Evolutionary conservation across 2,797 vertebrate genomes (phyloP), one percentile per base, ranked within the genome.

Genomic region (Cyprinella venusta): DNA sequence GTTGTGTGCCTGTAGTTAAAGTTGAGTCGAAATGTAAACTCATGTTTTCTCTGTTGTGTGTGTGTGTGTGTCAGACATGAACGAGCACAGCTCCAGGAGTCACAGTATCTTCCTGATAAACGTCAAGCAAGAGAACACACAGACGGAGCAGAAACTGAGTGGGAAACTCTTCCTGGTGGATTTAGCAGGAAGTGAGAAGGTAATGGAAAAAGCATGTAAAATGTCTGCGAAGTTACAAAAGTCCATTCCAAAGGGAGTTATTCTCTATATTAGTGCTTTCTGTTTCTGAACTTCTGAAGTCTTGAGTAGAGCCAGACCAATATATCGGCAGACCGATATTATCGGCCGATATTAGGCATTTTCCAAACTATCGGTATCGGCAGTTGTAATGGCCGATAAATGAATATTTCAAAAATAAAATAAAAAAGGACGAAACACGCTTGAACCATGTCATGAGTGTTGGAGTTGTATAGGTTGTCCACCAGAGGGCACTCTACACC

Each of bases 31-130:
- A 48, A 70, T 48, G 68, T 2, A 40, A 24, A 33, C 18, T 16
- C 16, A 6, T 76, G 10, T 21, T 21, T 40, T 80, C 30, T 42
- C 18, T 85, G 40, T 88, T 26, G 45, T 48, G 3, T 88, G 65
- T 82, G 59, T 26, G 45, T 48, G 3, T 88, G 65, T 82, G 59
- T 21, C 83, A 93, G 94, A 94, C 90, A 99, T 99, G 98, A 99
- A 99, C 2, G 98, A 99, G 90, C 98, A 99, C 96, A 99, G 98
- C 91, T 99, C 97, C 65, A 96, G 98, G 91, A 99, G 98, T 90
- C 98, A 99, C 95, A 99, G 98, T 90, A 98, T 99, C 92, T 99
- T 99, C 93, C 93, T 98, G 90, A 99, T 99, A 88, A 98, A 99
- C 86, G 98, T 99, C 92, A 99, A 98, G 85, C 98, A 99, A 92